A percentile compares a stretch with the other conserved stretches of the same genome.
These are phyloP conservation scores for Mus pahari DNA, from an alignment of 2,113 vertebrate species.

Conservation along the genomic window DNA sequence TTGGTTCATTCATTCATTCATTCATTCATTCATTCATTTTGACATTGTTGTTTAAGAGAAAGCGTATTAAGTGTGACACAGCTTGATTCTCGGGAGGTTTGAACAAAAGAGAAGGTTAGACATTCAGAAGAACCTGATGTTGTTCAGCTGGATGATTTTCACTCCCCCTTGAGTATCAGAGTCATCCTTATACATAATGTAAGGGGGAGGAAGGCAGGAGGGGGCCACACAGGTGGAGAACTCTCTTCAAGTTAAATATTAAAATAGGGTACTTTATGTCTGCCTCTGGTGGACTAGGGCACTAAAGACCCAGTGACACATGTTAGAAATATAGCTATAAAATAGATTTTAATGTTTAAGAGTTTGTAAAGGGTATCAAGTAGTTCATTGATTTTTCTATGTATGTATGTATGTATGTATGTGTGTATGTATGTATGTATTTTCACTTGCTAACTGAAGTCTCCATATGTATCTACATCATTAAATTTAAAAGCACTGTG, in stretches of 20 bases:
- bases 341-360: conserved; percentile 47
- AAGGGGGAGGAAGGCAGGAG: background rate
- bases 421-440: no score
- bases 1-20: no score
- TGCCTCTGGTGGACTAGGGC: background rate
- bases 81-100: conserved; percentile 24
- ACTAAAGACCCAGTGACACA: conserved; percentile 29
- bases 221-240: background rate
- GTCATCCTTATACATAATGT: background rate
- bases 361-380: conserved; percentile 22
- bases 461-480: background rate
- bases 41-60: background rate
- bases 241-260: conserved; percentile 62
- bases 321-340: conserved; percentile 54
- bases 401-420: no score
- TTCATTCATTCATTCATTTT: background rate
- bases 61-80: background rate
- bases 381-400: background rate
- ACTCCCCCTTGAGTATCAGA: background rate
- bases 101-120: conserved; percentile 11
- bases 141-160: background rate
- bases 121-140: conserved; percentile 29
- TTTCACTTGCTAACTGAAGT: background rate
- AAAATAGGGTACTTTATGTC: conserved; percentile 65
- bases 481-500: conserved; percentile 32